A percentile compares a stretch with the other conserved stretches of the same genome.
Evolutionary conservation across 2,888 invertebrate genomes (phyloP).

Genomic region (Taphrorychus bicolor): DNA sequence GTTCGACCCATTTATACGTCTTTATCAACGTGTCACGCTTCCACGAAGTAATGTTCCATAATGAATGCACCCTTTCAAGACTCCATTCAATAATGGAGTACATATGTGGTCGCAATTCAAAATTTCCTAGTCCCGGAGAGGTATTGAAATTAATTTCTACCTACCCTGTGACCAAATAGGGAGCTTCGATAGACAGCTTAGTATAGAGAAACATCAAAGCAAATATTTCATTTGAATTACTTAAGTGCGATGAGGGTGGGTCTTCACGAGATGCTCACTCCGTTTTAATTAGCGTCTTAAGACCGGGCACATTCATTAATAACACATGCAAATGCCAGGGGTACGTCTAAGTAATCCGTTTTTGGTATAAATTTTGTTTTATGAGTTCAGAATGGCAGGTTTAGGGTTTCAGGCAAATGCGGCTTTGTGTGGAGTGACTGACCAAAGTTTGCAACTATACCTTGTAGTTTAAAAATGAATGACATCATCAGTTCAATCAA

Average conservation of each 20-base stretch:
- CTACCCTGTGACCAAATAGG: neutral
- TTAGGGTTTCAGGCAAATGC: neutral
- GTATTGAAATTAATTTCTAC: neutral
- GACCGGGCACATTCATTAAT: neutral
- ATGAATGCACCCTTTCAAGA: neutral
- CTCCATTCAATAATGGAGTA: neutral
- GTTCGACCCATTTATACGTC: neutral
- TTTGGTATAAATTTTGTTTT: neutral
- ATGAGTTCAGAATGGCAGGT: neutral
- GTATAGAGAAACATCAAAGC: neutral
- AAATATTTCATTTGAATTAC: neutral
- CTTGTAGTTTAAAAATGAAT: too few relatives aligned
- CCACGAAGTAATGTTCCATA: neutral
- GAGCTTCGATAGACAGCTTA: neutral
- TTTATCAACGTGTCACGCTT: neutral
- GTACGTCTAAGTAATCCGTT: neutral
- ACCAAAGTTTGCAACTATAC: too few relatives aligned
- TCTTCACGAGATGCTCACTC: neutral
- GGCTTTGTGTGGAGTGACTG: neutral
- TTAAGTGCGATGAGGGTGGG: neutral
- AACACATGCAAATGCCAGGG: neutral
- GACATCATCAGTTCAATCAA: too few relatives aligned
- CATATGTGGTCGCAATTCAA: neutral
- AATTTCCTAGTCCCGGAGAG: neutral
- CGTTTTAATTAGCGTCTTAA: neutral